Conservation (phyloP, 2,888 invertebrate species). For the Laspeyria flexula region DNA sequence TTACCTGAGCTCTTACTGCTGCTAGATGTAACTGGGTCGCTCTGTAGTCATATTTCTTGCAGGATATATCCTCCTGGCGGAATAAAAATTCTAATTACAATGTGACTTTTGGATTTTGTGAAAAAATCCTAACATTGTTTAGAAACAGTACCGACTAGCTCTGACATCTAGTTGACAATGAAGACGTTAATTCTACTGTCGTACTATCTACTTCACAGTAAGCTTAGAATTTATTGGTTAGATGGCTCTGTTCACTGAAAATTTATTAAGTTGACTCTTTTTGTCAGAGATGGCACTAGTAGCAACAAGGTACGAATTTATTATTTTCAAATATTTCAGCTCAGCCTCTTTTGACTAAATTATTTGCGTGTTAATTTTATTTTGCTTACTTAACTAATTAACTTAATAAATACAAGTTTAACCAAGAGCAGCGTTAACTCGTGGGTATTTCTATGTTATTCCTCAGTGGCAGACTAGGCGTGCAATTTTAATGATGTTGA, state of each 20-base stretch:
- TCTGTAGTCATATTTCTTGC: constrained; percentile 96
- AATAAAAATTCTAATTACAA: neutral
- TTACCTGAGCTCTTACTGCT: constrained; percentile 96
- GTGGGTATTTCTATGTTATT: constrained; percentile 29
- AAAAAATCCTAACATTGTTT: neutral
- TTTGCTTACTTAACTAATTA: neutral
- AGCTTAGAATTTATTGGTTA: neutral
- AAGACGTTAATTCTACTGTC: neutral
- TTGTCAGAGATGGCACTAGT: constrained; percentile 34
- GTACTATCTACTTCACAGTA: too few relatives aligned
- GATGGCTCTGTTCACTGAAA: constrained; percentile 7
- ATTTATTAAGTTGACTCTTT: neutral
- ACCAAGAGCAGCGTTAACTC: constrained; percentile 11
- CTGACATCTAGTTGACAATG: neutral
- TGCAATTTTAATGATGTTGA: constrained; percentile 54
- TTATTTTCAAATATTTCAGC: neutral
- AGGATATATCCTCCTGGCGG: constrained; percentile 95
- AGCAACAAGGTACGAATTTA: neutral
- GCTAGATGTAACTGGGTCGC: constrained; percentile 96
- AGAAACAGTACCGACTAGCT: neutral
- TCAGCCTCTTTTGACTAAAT: neutral
- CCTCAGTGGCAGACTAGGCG: constrained; percentile 37
- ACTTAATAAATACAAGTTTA: neutral
- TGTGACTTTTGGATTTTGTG: neutral
- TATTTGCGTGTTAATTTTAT: neutral